phyloP scores from a whole-genome alignment of 2,888 invertebrate genomes.

The Drosophila putrida region DNA sequence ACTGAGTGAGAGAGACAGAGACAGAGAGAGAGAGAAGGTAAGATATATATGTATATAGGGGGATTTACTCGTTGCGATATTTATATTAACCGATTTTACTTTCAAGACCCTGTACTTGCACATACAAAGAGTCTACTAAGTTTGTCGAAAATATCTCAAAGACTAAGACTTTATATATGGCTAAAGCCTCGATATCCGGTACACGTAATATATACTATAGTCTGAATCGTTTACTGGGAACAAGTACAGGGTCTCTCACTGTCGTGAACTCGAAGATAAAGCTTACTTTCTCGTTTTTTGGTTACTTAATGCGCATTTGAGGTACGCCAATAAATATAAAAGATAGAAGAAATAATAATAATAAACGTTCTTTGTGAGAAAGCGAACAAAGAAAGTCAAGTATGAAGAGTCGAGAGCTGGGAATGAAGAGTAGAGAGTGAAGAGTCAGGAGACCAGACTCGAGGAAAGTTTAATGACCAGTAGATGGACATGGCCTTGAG shows the following conservation, averaged over 20 bases:
- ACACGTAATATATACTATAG: too few species aligned
- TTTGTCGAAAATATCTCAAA: too few species aligned
- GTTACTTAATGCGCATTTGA: conserved; percentile 66
- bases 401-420: neutral
- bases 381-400: conserved; percentile 57
- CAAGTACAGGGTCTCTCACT: too few species aligned
- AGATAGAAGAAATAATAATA: conserved; percentile 10
- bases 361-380: conserved; percentile 53
- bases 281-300: conserved; percentile 4
- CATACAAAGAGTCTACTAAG: too few species aligned
- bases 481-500: conserved; percentile 66
- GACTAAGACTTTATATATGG: too few species aligned
- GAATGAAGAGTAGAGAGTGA: neutral
- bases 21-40: neutral
- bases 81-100: conserved; percentile 41
- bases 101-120: too few species aligned
- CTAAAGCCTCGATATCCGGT: too few species aligned
- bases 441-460: conserved; percentile 9
- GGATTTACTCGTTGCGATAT: conserved; percentile 8
- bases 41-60: neutral
- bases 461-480: conserved; percentile 69
- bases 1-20: neutral
- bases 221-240: too few species aligned
- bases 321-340: conserved; percentile 2
- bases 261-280: too few species aligned